Conservation (phyloP, 2,888 invertebrate species). For the Conus canariensis region DNA sequence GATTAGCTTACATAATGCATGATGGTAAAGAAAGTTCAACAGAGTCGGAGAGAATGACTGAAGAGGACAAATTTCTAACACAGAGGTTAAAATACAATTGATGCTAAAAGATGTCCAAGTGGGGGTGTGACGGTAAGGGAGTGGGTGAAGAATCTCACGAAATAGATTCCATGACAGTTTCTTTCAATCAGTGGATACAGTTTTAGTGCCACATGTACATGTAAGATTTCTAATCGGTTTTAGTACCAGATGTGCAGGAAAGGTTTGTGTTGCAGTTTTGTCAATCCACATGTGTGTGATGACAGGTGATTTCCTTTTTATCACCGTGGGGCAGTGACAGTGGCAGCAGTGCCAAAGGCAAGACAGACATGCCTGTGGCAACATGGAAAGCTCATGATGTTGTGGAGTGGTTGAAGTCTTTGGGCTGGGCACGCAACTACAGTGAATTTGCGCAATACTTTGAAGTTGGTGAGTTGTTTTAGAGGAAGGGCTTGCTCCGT, state of each 20-base stretch:
- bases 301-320: conserved; percentile 63
- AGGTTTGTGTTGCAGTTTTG: background rate
- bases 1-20: too few species aligned
- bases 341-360: background rate
- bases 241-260: background rate
- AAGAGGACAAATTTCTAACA: too few species aligned
- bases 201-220: too few species aligned
- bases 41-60: too few species aligned
- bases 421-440: conserved; percentile 69
- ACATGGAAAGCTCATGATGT: conserved; percentile 69
- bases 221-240: too few species aligned
- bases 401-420: conserved; percentile 63
- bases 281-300: background rate
- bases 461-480: conserved; percentile 58
- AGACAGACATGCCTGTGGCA: conserved; percentile 59
- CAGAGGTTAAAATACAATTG: background rate
- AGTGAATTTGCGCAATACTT: conserved; percentile 55
- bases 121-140: too few species aligned
- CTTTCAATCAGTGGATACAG: too few species aligned
- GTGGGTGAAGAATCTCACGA: too few species aligned
- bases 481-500: too few species aligned
- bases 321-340: conserved; percentile 57
- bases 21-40: too few species aligned
- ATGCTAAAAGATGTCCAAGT: too few species aligned
- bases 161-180: too few species aligned